Conservation (phyloP, 1,140 invertebrate genomes). For the Scaptodrosophila lebanonensis region DNA sequence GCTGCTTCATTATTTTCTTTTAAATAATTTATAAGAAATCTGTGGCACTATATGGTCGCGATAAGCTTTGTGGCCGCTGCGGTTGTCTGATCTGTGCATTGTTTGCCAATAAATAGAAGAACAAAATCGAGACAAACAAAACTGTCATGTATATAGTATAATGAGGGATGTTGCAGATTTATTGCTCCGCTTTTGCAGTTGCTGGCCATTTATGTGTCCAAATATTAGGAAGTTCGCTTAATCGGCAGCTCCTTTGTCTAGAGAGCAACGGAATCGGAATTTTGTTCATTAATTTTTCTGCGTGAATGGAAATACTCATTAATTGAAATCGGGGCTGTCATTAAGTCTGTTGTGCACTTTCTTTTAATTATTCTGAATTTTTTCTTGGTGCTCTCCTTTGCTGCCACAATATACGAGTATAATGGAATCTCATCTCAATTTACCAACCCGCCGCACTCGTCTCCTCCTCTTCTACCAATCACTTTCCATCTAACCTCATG, state of each 20-base stretch:
- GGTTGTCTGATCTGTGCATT: conserved; percentile 34
- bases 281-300: too few relatives aligned
- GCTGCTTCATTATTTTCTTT: conserved; percentile 63
- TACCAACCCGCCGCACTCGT: too few relatives aligned
- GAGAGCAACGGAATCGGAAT: too few relatives aligned
- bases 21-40: conserved; percentile 74
- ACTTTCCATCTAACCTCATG: conserved; percentile 17
- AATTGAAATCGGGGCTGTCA: too few relatives aligned
- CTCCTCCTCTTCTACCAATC: too few relatives aligned
- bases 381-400: too few relatives aligned
- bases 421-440: background rate
- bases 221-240: conserved; percentile 35
- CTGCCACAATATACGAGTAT: background rate
- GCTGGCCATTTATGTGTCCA: conserved; percentile 54
- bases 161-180: conserved; percentile 48
- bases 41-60: conserved; percentile 59
- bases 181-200: conserved; percentile 40
- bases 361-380: too few relatives aligned
- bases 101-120: conserved; percentile 22
- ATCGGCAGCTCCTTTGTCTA: background rate
- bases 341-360: too few relatives aligned
- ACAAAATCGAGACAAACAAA: conserved; percentile 42
- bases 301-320: too few relatives aligned
- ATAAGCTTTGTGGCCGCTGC: conserved; percentile 41
- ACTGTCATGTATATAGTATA: conserved; percentile 56